Percentiles rank a stretch among this genome's conserved stretches.
These are phyloP conservation scores for Dallia pectoralis DNA, from an alignment of 2,797 vertebrate species.

Conservation along the genomic window DNA sequence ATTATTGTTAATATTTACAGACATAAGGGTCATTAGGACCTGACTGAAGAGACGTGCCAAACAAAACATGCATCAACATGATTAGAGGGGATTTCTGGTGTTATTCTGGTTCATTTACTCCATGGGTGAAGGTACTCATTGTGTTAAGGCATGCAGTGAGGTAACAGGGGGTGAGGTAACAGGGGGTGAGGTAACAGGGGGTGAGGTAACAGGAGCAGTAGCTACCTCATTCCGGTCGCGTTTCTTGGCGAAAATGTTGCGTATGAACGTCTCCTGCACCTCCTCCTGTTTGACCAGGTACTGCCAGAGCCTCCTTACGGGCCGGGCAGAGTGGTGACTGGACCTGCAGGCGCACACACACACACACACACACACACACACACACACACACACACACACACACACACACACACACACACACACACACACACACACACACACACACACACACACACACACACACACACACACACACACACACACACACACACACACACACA, in stretches of 20 bases:
- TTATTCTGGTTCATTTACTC: background rate
- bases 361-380: background rate
- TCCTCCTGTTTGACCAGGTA: slow-evolving; percentile 94
- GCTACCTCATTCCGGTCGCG: slow-evolving; percentile 83
- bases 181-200: background rate
- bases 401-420: background rate
- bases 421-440: background rate
- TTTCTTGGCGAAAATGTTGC: slow-evolving; percentile 94
- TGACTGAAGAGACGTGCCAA: slow-evolving; percentile 9
- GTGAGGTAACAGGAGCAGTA: background rate
- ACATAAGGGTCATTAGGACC: slow-evolving; percentile 38
- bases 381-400: background rate
- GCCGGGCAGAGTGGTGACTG: slow-evolving; percentile 78
- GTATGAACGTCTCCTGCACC: slow-evolving; percentile 96
- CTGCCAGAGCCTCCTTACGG: slow-evolving; percentile 94
- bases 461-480: background rate
- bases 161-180: background rate
- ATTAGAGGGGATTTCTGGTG: background rate
- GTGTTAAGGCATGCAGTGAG: slow-evolving; percentile 4
- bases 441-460: background rate
- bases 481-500: background rate
- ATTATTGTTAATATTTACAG: slow-evolving; percentile 30
- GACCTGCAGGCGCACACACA: slow-evolving; percentile 73
- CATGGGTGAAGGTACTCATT: background rate
- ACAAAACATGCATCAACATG: background rate